phyloP scores from a whole-genome alignment of 2,888 invertebrate species.

The Campopleginae sp. region DNA sequence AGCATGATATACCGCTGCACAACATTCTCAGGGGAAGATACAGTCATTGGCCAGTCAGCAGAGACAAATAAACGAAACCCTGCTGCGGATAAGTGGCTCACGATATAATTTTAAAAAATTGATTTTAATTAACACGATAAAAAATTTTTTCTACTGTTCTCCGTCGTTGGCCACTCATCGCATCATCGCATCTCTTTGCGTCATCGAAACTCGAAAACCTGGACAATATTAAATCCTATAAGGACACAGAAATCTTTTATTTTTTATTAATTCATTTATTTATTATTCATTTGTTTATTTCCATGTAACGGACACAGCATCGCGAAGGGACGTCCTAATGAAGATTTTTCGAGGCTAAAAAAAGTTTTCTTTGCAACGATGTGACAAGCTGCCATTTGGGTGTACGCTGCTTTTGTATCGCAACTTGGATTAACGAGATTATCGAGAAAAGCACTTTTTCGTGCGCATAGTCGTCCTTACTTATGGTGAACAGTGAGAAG shows the following conservation, averaged over 20 bases:
- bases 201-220: not conserved
- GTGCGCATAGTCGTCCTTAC: conserved; percentile 1
- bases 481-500: conserved; percentile 13
- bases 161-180: too few species aligned
- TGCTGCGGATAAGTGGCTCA: not conserved
- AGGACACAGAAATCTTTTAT: not conserved
- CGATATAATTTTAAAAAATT: not conserved
- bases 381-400: not conserved
- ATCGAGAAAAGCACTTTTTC: conserved; percentile 59
- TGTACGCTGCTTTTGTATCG: conserved; percentile 70
- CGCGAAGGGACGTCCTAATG: too few species aligned
- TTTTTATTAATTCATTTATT: too few species aligned
- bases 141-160: too few species aligned
- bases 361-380: not conserved
- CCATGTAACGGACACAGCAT: too few species aligned
- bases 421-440: conserved; percentile 75
- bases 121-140: not conserved
- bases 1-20: conserved; percentile 34
- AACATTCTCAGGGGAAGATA: not conserved
- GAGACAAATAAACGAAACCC: not conserved
- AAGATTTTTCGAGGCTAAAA: not conserved
- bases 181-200: too few species aligned
- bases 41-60: conserved; percentile 20
- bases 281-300: too few species aligned
- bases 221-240: not conserved